Evolutionary conservation across 2,888 invertebrate species (phyloP).

Genomic region (Sabatieria punctata): DNA sequence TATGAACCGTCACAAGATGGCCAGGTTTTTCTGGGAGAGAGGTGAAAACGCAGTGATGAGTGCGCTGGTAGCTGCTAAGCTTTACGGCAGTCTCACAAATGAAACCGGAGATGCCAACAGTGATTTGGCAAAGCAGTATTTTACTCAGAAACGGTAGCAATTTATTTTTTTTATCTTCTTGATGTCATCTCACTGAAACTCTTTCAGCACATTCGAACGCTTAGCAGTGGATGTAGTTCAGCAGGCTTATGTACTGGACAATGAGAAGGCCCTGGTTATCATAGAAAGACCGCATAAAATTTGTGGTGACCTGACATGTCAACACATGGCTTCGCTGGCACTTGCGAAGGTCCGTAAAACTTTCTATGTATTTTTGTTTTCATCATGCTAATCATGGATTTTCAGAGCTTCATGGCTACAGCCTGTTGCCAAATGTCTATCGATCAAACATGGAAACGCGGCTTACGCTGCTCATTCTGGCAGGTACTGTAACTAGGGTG

Average conservation of each 20-base stretch:
- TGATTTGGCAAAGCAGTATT: not conserved
- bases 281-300: slow-evolving; percentile 28
- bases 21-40: slow-evolving; percentile 33
- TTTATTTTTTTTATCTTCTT: not conserved
- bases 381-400: not conserved
- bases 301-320: slow-evolving; percentile 32
- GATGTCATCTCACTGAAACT: not conserved
- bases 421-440: slow-evolving; percentile 31
- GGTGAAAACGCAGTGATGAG: slow-evolving; percentile 32
- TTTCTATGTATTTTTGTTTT: not conserved
- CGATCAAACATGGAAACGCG: slow-evolving; percentile 27
- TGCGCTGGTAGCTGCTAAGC: slow-evolving; percentile 30
- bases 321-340: slow-evolving; percentile 32
- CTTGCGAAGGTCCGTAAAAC: slow-evolving; percentile 18
- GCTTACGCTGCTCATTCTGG: slow-evolving; percentile 11
- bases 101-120: not conserved
- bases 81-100: slow-evolving; percentile 25
- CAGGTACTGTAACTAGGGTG: no score
- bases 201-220: slow-evolving; percentile 29
- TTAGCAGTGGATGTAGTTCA: slow-evolving; percentile 31
- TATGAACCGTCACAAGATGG: slow-evolving; percentile 22
- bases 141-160: not conserved
- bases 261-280: slow-evolving; percentile 32
- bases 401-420: slow-evolving; percentile 28
- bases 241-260: slow-evolving; percentile 31